A percentile compares a stretch with the other conserved stretches of the same genome.
These are phyloP conservation scores for Pterocles orientalis DNA, from an alignment of 2,113 vertebrate genomes.

Conservation along the genomic window DNA sequence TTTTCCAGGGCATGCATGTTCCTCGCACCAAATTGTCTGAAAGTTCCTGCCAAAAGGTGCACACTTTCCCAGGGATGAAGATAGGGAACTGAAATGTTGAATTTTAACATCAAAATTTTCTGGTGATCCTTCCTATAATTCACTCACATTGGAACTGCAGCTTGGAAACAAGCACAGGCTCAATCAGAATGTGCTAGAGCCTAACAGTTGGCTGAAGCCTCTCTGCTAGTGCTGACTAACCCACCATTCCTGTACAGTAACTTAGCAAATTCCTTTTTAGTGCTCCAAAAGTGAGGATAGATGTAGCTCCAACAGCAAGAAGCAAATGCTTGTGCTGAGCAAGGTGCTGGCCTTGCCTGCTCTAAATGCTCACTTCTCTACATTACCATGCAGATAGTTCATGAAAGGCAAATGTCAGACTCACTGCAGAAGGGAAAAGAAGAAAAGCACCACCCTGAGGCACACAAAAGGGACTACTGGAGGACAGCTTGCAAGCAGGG, in stretches of 20 bases:
- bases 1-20: not conserved
- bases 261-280: not conserved
- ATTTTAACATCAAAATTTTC: not conserved
- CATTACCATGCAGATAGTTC: not conserved
- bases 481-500: not conserved
- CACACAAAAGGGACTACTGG: not conserved
- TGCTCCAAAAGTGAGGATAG: not conserved
- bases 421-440: not conserved
- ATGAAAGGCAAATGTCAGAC: not conserved
- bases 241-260: not conserved
- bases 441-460: not conserved
- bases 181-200: not conserved
- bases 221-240: not conserved
- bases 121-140: not conserved
- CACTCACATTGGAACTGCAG: not conserved
- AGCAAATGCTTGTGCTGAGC: not conserved
- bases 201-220: not conserved
- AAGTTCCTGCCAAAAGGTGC: not conserved
- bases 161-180: not conserved
- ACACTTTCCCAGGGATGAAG: fast-evolving
- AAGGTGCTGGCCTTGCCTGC: not conserved
- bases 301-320: not conserved
- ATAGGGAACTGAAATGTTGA: not conserved
- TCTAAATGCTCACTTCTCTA: not conserved
- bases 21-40: not conserved